Conservation (phyloP, 2,888 invertebrate genomes). For the Metacarcinus magister region DNA sequence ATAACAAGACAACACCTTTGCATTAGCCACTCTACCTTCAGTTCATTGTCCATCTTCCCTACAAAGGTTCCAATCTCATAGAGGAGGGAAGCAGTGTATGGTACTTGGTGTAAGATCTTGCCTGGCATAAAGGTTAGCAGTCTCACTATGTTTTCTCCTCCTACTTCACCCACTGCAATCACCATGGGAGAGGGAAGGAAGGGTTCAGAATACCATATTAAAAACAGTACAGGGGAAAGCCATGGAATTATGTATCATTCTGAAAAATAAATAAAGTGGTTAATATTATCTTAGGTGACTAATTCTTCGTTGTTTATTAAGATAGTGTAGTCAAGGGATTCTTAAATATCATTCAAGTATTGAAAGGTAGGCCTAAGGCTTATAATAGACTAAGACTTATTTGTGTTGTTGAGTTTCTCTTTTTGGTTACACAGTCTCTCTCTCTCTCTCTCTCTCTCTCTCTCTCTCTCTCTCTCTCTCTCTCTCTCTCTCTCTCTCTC, state of each 20-base stretch:
- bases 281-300: too few relatives aligned
- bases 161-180: background rate
- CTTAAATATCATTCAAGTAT: background rate
- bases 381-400: background rate
- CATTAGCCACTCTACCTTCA: slow-evolving; percentile 87
- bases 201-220: too few relatives aligned
- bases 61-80: slow-evolving; percentile 90
- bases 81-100: slow-evolving; percentile 88
- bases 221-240: too few relatives aligned
- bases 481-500: slow-evolving; percentile 43
- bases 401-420: background rate
- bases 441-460: background rate
- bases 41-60: slow-evolving; percentile 89
- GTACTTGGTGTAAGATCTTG: slow-evolving; percentile 88
- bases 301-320: too few relatives aligned
- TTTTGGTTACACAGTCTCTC: background rate
- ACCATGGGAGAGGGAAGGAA: background rate
- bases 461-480: too few relatives aligned
- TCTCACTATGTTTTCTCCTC: slow-evolving; percentile 87
- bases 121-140: slow-evolving; percentile 92
- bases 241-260: too few relatives aligned
- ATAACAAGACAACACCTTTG: background rate
- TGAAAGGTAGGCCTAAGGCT: background rate
- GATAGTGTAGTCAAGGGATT: too few relatives aligned
- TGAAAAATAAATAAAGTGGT: too few relatives aligned